Base-by-base conservation (phyloP, 2,797 vertebrate genomes). In the Protonibea diacanthus region DNA sequence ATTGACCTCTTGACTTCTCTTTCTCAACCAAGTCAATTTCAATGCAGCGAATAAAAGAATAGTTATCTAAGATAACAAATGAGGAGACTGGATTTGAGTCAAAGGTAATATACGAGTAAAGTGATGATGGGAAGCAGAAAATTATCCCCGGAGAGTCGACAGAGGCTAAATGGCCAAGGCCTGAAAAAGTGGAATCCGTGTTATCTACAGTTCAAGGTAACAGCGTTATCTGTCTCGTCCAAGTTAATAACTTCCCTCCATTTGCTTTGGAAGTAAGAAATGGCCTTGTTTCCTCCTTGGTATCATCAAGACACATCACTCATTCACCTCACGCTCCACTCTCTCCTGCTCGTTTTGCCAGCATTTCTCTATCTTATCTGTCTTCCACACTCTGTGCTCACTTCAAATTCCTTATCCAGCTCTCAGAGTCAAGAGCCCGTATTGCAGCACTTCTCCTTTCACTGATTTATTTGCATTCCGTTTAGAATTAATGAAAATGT, bases 181-280 rank as follows among this genome's bases (percentile, higher is more conserved):
- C 58, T 82, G 66, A 44, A 83, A 68, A 89, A 83, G 82, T 76
- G 42, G 80, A 91, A 83, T 85, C 78, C 71, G 3, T 60, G 81
- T 91, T 93, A 92, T 94, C 90, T 88, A 45, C 87, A 86, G 85
- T 90, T 85, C 89, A 93, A 89, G 86, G 86, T 88, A 88, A 89
- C 83, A 0, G 71, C 42, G 84, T 94, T 94, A 93, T 95, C 94
- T 91, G 69, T 74, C 83, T 80, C 47, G 20, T 85, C 79, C 90
- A 87, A 82, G 83, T 92, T 94, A 94, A 91, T 94, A 90, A 90
- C 94, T 89, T 93, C 81, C 84, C 86, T 90, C 77, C 78, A 81
- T 89, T 93, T 91, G 58, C 82, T 86, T 80, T 81, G 84, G 80
- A 89, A 82, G 81, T 84, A 76, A 82, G 87, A 76, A 67, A 71